These are phyloP conservation scores for Coturnix japonica DNA, from an alignment of 2,113 vertebrate species.

Conservation along the genomic window DNA sequence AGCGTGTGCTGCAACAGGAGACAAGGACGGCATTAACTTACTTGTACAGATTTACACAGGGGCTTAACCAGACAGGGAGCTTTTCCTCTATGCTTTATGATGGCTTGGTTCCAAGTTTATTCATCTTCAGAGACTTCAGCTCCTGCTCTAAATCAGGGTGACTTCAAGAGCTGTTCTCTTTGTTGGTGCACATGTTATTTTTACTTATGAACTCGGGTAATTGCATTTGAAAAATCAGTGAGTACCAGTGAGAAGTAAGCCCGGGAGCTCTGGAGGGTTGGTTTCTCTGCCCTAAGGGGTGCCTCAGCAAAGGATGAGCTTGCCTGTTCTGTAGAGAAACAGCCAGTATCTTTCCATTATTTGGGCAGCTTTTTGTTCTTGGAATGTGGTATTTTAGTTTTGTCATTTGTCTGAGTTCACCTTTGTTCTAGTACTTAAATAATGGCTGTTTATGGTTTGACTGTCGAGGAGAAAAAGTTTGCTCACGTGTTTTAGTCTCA, in stretches of 20 bases:
- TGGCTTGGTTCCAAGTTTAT: neutral
- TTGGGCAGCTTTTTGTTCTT: neutral
- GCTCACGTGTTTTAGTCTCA: neutral
- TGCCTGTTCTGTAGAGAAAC: neutral
- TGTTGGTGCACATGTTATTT: neutral
- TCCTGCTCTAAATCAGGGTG: neutral
- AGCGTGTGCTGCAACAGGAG: neutral
- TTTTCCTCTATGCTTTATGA: neutral
- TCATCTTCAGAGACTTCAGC: neutral
- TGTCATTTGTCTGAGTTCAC: neutral
- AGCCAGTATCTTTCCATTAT: neutral
- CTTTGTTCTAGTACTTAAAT: neutral
- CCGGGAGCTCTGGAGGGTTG: neutral
- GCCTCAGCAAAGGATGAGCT: neutral
- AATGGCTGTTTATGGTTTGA: neutral
- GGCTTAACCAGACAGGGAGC: neutral
- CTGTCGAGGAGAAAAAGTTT: neutral
- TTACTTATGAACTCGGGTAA: neutral
- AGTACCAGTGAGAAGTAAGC: neutral
- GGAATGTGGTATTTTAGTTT: neutral
- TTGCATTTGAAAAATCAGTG: neutral
- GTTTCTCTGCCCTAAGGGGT: neutral
- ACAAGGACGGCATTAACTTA: neutral
- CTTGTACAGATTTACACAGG: neutral
- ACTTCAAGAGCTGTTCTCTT: neutral